phyloP scores from a whole-genome alignment of 2,797 vertebrate species.

The Dermochelys coriacea region DNA sequence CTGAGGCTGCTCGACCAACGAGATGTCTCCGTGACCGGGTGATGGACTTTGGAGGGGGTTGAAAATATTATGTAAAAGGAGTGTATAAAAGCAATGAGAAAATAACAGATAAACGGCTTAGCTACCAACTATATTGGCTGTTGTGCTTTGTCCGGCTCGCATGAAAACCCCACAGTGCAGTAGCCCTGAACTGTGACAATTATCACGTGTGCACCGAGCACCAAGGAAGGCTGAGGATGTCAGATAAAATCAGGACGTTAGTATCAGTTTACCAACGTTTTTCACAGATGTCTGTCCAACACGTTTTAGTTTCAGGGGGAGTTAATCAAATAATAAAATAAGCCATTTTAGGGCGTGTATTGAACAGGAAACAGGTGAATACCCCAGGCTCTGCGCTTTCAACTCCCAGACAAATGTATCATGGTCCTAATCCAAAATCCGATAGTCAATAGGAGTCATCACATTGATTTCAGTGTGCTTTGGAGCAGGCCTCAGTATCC shows the following conservation, averaged over 20 bases:
- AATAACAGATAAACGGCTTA: no score
- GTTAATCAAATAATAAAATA: neutral
- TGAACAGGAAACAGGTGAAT: neutral
- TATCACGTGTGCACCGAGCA: neutral
- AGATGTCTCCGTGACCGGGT: no score
- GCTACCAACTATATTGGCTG: no score
- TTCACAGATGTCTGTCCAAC: neutral
- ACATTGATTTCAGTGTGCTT: neutral
- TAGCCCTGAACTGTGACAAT: neutral
- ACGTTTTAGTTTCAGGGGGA: neutral
- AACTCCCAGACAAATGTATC: neutral
- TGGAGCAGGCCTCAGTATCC: neutral
- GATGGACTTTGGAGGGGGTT: no score
- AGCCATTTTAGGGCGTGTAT: neutral
- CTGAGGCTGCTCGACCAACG: no score
- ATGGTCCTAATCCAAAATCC: neutral
- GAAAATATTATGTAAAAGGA: no score
- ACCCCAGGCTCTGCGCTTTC: neutral
- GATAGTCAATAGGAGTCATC: neutral
- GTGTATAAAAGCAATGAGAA: no score
- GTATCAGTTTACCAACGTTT: neutral
- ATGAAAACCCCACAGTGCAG: no score
- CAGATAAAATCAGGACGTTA: neutral
- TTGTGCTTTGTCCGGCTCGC: no score
- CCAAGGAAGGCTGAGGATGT: neutral